These are phyloP conservation scores for Noctua comes DNA, from an alignment of 2,888 invertebrate genomes.

Conservation along the genomic window DNA sequence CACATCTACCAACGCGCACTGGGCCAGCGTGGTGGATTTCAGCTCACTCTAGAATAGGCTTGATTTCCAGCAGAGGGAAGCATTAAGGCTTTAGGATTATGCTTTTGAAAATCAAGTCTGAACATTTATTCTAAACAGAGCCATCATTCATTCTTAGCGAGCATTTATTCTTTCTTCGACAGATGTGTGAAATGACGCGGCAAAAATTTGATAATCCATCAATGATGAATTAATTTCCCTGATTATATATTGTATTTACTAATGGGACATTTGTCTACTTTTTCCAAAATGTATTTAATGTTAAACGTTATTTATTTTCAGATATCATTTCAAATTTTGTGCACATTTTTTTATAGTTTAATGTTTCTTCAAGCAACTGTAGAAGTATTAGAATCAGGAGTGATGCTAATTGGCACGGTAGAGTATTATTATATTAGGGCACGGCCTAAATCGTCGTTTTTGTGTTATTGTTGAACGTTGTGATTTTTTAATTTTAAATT, in stretches of 20 bases:
- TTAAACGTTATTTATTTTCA: background rate
- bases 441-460: background rate
- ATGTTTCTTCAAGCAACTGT: slow-evolving; percentile 26
- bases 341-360: slow-evolving; percentile 31
- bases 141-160: no score
- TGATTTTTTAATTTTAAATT: background rate
- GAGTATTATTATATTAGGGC: background rate
- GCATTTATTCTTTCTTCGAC: background rate
- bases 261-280: background rate
- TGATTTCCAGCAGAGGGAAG: background rate
- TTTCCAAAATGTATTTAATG: background rate
- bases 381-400: background rate
- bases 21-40: no score
- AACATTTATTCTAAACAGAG: background rate
- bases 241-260: background rate
- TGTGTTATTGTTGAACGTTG: background rate
- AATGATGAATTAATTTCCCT: background rate
- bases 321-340: slow-evolving; percentile 20
- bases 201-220: background rate
- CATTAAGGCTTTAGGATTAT: background rate
- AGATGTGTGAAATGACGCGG: background rate
- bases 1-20: background rate
- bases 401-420: background rate
- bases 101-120: background rate
- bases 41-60: no score